Evolutionary conservation across 1,140 invertebrate species (phyloP).

Genomic region (Babylonia areolata): DNA sequence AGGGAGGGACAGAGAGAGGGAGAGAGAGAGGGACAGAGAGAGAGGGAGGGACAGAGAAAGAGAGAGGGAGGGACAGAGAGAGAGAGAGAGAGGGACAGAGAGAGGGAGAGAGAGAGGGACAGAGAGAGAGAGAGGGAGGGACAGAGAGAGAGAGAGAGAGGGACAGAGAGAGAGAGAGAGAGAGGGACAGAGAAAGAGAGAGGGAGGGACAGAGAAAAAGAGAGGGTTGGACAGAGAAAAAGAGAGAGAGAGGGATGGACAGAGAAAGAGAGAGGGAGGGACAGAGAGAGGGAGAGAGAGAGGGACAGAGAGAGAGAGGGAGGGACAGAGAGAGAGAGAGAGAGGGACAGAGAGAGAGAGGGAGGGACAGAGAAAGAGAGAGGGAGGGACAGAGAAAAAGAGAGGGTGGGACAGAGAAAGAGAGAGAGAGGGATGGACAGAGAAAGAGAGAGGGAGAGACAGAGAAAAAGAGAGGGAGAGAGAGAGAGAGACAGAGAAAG

Average conservation of each 20-base stretch:
- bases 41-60: too few species aligned
- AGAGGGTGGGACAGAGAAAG: not conserved
- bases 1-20: not conserved
- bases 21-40: not conserved
- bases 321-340: conserved; percentile 14
- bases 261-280: not conserved
- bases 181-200: not conserved
- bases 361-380: not conserved
- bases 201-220: not conserved
- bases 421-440: not conserved
- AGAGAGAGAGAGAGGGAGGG: too few species aligned
- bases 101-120: too few species aligned
- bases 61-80: too few species aligned
- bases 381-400: not conserved
- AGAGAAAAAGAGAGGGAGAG: not conserved
- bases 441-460: not conserved
- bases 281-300: not conserved
- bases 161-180: conserved; percentile 1
- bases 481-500: not conserved
- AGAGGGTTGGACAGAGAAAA: not conserved
- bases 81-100: too few species aligned
- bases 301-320: not conserved
- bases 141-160: not conserved
- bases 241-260: not conserved
- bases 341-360: not conserved